These are phyloP conservation scores for Oscheius myriophilus DNA, from an alignment of 2,888 invertebrate species.

Conservation along the genomic window DNA sequence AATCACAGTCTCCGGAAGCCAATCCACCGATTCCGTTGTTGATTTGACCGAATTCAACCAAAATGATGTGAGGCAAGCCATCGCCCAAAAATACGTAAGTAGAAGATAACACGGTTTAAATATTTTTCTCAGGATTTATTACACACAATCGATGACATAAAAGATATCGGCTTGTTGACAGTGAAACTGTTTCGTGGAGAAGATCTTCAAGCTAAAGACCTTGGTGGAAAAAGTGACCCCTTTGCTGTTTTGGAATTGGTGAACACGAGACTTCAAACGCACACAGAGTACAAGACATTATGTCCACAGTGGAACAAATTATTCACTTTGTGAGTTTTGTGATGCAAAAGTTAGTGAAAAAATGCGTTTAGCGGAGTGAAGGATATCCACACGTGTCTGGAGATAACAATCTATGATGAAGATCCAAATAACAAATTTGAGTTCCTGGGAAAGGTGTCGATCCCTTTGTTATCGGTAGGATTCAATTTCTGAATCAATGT, in stretches of 20 bases:
- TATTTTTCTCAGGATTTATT: conserved; percentile 77
- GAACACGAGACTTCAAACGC: conserved; percentile 92
- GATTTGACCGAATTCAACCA: conserved; percentile 78
- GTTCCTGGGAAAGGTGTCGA: conserved; percentile 89
- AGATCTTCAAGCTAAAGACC: conserved; percentile 90
- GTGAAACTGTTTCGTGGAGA: conserved; percentile 87
- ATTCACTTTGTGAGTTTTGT: conserved; percentile 84
- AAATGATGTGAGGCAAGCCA: conserved; percentile 49
- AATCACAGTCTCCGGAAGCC: conserved; percentile 92
- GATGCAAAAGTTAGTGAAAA: background rate
- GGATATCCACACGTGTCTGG: conserved; percentile 92
- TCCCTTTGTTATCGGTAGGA: conserved; percentile 80
- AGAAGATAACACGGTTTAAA: background rate
- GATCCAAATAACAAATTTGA: conserved; percentile 93
- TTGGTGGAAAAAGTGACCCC: conserved; percentile 93
- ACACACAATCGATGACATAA: conserved; percentile 79
- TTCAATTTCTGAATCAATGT: background rate
- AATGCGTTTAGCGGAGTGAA: conserved; percentile 74
- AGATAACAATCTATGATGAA: conserved; percentile 95
- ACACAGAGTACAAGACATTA: conserved; percentile 97
- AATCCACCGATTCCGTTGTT: conserved; percentile 90
- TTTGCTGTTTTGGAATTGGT: conserved; percentile 92
- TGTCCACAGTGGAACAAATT: conserved; percentile 98
- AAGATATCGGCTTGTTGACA: conserved; percentile 91
- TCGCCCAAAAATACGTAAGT: conserved; percentile 47